Evolutionary conservation across 2,797 vertebrate species (phyloP).

Genomic region (Pipistrellus kuhlii): DNA sequence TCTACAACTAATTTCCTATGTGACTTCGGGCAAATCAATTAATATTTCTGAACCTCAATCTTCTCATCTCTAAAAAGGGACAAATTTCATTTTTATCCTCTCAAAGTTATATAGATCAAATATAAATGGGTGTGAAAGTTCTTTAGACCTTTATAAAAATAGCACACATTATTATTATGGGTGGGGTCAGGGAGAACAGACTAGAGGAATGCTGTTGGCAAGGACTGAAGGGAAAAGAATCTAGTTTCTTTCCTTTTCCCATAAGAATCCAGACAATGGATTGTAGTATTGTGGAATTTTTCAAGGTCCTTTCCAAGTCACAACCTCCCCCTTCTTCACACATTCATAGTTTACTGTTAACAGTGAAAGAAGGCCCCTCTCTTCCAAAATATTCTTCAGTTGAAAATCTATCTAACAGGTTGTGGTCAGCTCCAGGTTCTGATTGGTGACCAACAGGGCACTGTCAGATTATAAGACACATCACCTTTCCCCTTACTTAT

Average conservation of each 20-base stretch:
- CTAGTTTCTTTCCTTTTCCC: slow-evolving; percentile 34
- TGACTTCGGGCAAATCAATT: slow-evolving; percentile 29
- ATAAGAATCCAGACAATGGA: slow-evolving; percentile 64
- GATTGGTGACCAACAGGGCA: neutral
- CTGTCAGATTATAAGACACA: neutral
- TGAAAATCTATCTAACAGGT: slow-evolving; percentile 15
- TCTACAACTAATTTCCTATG: neutral
- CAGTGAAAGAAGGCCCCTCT: neutral
- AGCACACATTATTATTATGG: neutral
- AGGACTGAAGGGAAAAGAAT: slow-evolving; percentile 5
- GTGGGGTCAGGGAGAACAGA: slow-evolving; percentile 37
- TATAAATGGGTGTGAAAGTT: slow-evolving; percentile 5
- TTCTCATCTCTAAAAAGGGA: slow-evolving; percentile 36
- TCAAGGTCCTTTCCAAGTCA: slow-evolving; percentile 62
- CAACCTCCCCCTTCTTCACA: neutral
- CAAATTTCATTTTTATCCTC: neutral
- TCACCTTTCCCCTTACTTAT: neutral
- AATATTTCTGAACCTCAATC: slow-evolving; percentile 22
- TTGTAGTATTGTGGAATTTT: slow-evolving; percentile 65
- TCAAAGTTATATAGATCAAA: slow-evolving; percentile 22
- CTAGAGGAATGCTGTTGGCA: slow-evolving; percentile 54
- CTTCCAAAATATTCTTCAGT: slow-evolving; percentile 35
- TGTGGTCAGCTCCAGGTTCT: slow-evolving; percentile 28
- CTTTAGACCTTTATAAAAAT: slow-evolving; percentile 36
- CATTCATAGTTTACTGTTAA: slow-evolving; percentile 27